phyloP scores from a whole-genome alignment of 2,797 vertebrate genomes.

The Sparus aurata region DNA sequence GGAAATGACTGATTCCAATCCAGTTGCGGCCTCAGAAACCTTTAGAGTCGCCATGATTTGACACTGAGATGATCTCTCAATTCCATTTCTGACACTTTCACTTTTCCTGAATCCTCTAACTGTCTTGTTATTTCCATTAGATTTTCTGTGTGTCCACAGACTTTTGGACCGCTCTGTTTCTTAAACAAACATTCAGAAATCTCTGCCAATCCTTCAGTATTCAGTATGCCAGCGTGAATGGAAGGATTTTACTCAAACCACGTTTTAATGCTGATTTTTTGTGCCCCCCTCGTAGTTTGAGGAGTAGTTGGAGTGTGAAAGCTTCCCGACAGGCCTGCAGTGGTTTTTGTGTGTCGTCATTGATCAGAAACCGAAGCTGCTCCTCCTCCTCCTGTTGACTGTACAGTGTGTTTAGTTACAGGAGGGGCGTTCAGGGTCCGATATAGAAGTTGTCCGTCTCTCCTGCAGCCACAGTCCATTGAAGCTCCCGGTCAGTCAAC shows the following conservation, averaged over 20 bases:
- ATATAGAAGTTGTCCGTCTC: not conserved
- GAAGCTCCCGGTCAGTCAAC: slow-evolving; percentile 1
- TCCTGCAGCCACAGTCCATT: slow-evolving; percentile 38
- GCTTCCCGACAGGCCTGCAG: not conserved
- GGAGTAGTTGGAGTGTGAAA: not conserved
- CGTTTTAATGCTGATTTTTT: not conserved
- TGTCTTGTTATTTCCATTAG: no score
- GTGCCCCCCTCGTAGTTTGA: not conserved
- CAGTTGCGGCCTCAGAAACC: no score
- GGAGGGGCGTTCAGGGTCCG: not conserved
- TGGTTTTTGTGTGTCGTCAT: slow-evolving; percentile 11
- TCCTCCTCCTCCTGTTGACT: slow-evolving; percentile 13
- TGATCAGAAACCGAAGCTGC: not conserved
- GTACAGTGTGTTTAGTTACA: not conserved
- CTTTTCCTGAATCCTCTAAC: no score
- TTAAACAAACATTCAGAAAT: no score
- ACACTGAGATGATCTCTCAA: no score
- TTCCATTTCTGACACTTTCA: no score
- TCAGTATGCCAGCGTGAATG: no score
- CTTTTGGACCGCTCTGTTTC: no score
- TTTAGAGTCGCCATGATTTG: no score
- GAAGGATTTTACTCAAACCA: not conserved
- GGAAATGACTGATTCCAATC: no score
- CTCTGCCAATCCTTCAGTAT: not conserved
- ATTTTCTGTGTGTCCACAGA: no score